phyloP scores from a whole-genome alignment of 2,113 vertebrate species.

The Thinocorus orbignyianus region DNA sequence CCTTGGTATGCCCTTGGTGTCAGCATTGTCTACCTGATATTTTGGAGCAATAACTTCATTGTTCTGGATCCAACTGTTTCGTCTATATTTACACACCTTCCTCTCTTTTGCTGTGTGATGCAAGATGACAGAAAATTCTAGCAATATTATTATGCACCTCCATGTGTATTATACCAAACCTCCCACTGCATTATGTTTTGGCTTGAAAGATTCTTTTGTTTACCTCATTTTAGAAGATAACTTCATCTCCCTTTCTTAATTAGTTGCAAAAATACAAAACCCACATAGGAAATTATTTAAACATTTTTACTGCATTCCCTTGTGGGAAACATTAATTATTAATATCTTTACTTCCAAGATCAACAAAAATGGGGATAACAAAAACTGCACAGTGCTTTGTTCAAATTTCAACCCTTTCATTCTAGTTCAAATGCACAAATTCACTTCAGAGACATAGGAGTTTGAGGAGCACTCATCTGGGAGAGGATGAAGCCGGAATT shows the following conservation, averaged over 20 bases:
- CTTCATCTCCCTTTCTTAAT: background rate
- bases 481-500: background rate
- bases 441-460: background rate
- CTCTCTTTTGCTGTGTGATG: background rate
- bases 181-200: background rate
- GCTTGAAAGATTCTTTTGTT: background rate
- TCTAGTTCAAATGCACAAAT: background rate
- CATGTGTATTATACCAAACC: background rate
- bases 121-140: background rate
- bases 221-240: background rate
- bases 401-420: background rate
- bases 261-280: background rate
- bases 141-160: background rate
- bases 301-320: background rate
- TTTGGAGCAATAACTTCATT: background rate
- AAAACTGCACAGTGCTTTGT: background rate
- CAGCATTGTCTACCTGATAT: background rate
- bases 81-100: background rate
- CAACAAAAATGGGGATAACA: background rate
- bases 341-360: background rate
- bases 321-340: background rate
- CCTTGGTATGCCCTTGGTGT: background rate
- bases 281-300: background rate
- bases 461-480: background rate
- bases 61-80: background rate